phyloP scores from a whole-genome alignment of 2,113 vertebrate genomes.

The Laticauda colubrina region DNA sequence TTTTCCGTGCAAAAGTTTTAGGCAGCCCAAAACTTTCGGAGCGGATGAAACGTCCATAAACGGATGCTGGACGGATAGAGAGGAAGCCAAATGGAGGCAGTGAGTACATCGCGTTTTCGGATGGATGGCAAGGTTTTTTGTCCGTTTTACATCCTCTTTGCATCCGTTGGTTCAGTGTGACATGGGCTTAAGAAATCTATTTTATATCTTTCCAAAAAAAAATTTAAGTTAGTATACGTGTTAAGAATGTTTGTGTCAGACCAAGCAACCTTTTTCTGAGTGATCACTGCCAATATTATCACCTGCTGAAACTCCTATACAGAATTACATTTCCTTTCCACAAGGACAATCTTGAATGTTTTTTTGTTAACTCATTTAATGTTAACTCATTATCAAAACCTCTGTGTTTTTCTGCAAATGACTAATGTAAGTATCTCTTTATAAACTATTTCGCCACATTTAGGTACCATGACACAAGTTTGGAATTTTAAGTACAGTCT shows the following conservation, averaged over 20 bases:
- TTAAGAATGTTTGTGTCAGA: neutral
- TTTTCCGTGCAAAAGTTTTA: no score
- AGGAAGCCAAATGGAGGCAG: no score
- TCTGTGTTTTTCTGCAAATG: neutral
- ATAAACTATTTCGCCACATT: neutral
- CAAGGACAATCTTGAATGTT: neutral
- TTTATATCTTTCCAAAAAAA: neutral
- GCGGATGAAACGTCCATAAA: no score
- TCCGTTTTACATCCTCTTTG: no score
- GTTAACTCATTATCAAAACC: neutral
- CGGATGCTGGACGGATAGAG: no score
- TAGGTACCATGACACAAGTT: neutral
- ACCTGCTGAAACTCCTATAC: neutral
- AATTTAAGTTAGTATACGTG: neutral
- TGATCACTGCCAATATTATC: neutral
- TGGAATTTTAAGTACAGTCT: neutral
- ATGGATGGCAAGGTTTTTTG: no score
- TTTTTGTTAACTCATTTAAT: neutral
- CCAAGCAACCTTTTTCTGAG: neutral
- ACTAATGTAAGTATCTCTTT: neutral
- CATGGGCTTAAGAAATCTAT: neutral
- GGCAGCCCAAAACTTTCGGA: no score
- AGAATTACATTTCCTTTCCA: neutral
- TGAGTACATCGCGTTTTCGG: no score
- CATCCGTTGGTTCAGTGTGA: no score